Base-by-base conservation (phyloP, 2,888 invertebrate genomes). In the Mythimna ferrago region DNA sequence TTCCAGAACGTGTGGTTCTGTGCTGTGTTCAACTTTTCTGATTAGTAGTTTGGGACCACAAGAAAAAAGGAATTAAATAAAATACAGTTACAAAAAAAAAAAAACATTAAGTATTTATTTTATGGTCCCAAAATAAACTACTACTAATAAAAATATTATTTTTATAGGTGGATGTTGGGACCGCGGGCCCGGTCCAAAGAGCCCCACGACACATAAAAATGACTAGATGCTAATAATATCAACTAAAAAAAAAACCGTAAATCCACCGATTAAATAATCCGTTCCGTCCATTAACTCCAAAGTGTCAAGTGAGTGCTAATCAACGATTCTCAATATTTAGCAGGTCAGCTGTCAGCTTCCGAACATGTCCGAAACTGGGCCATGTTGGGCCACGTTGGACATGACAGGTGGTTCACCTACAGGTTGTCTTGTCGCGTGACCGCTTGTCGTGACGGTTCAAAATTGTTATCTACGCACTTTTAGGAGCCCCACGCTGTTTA, bases 401-500 rank as follows among this genome's bases (percentile, higher is more conserved):
- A 56, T 73, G 72, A 78, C 73, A 80, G 81, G 80, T 83, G 80
- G 82, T 82, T 80, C 80, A 82, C 80, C 80, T 73, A 82, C 69
- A 77, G 77, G 54, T 66, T 66, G 79, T 76, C 78, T 73, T 71
- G 81, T 93, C 89, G 93, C 93, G 93, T 93, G 93, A 92, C 92
- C 87, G 76, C 81, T 6, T 82, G 82, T 87, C 87, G 89, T 89
- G 90, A 90, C 89, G 85, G 82, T 83, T 82, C 90, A 91, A 91
- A 92, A 93, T 90, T 89, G 91, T 92, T 93, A 93, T 92, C 92
- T 92, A 90, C 89, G 88, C 92, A 92, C 90, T 92, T 91, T 91
- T 89, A 89, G 88, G 81, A 83, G 77, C 75, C 88, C 85, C 87
- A 85, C 87, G 85, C 72, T 65, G 68, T 73, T 87, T 86, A 86